Evolutionary conservation across 2,113 vertebrate species (phyloP).

Genomic region (Calidris pugnax): DNA sequence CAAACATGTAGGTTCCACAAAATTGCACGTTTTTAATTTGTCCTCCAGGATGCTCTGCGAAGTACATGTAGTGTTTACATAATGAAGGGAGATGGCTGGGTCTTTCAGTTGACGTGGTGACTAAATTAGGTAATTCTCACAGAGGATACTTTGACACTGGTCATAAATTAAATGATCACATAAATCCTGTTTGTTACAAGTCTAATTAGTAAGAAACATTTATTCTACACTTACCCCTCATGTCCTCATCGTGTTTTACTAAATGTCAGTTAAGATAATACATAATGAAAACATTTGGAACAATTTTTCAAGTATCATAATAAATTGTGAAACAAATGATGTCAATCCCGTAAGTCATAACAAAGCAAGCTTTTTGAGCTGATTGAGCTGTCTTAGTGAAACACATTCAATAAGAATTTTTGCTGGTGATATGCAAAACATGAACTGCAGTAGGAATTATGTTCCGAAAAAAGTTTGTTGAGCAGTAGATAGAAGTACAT

Average conservation of each 20-base stretch:
- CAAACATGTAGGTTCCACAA: not conserved
- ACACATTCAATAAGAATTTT: not conserved
- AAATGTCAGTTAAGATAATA: not conserved
- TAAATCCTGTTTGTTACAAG: not conserved
- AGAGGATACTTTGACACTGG: not conserved
- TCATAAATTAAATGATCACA: not conserved
- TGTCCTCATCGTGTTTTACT: not conserved
- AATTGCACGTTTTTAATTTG: not conserved
- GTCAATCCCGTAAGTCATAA: not conserved
- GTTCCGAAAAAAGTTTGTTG: not conserved
- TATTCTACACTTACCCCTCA: not conserved
- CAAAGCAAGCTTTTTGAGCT: not conserved
- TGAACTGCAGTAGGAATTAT: not conserved
- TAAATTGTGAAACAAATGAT: not conserved
- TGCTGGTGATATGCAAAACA: not conserved
- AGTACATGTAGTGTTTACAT: not conserved
- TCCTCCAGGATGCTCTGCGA: not conserved
- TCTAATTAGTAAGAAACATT: not conserved
- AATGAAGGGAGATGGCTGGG: not conserved
- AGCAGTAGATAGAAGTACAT: not conserved
- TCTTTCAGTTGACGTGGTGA: not conserved
- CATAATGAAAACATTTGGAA: not conserved
- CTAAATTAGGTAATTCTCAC: not conserved
- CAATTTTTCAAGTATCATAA: not conserved
- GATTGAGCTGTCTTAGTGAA: not conserved